Conservation (phyloP, 2,888 invertebrate species). For the Clistopyga incitator region DNA sequence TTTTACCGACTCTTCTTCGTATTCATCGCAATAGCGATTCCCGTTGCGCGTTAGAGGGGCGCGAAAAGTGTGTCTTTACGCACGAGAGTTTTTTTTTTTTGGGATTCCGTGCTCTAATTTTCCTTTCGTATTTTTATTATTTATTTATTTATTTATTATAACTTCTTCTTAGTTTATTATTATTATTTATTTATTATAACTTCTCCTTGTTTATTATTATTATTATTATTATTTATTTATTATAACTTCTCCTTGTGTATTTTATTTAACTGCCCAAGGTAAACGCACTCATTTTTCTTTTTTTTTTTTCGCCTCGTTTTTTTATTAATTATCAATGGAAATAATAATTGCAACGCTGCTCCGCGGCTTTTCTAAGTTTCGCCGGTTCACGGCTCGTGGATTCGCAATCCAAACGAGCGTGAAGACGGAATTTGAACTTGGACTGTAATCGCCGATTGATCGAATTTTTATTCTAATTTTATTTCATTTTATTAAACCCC, state of each 20-base stretch:
- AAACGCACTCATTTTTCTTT: conserved; percentile 3
- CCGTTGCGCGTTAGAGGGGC: conserved; percentile 29
- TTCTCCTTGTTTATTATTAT: too few relatives aligned
- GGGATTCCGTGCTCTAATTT: conserved; percentile 37
- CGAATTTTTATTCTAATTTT: too few relatives aligned
- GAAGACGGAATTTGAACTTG: conserved; percentile 25
- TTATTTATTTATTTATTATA: too few relatives aligned
- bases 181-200: too few relatives aligned
- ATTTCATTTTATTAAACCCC: background rate
- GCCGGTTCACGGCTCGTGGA: background rate
- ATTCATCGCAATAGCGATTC: conserved; percentile 20
- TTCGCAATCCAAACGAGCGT: conserved; percentile 22
- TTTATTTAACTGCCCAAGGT: conserved; percentile 18
- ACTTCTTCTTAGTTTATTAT: too few relatives aligned
- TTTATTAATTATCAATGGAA: too few relatives aligned
- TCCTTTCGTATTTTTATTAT: too few relatives aligned
- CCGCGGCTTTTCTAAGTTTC: background rate
- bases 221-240: too few relatives aligned
- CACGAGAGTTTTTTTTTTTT: conserved; percentile 26
- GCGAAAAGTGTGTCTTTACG: conserved; percentile 28
- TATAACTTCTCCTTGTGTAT: background rate
- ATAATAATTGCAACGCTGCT: background rate
- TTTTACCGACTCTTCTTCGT: conserved; percentile 42
- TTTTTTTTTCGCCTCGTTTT: conserved; percentile 15
- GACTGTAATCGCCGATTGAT: conserved; percentile 22